These are phyloP conservation scores for Pollenia angustigena DNA, from an alignment of 2,888 invertebrate species.

Conservation along the genomic window DNA sequence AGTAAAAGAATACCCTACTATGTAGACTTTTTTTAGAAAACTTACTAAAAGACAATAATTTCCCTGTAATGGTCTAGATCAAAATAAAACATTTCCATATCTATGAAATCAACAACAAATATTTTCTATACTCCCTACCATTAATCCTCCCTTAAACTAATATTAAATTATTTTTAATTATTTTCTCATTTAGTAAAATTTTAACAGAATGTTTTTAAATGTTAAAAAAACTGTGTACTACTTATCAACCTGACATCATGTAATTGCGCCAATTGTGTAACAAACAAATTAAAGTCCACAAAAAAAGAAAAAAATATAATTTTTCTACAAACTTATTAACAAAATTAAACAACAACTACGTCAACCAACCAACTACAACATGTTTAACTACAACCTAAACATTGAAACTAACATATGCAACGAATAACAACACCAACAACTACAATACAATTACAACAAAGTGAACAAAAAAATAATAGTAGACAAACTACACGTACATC, in stretches of 20 bases:
- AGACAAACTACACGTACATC: conserved; percentile 79
- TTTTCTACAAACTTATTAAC: conserved; percentile 66
- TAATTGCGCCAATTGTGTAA: conserved; percentile 61
- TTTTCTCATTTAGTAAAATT: not conserved
- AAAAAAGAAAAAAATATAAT: conserved; percentile 28
- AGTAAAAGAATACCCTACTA: no score
- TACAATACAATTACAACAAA: conserved; percentile 50
- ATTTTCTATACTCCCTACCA: no score
- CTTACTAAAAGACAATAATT: no score
- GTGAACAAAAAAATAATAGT: conserved; percentile 53
- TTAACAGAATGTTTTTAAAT: conserved; percentile 22
- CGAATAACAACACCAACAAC: conserved; percentile 49
- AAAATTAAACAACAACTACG: conserved; percentile 72
- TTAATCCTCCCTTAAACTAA: not conserved
- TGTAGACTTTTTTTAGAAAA: no score
- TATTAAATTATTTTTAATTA: not conserved
- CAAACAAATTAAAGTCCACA: conserved; percentile 57
- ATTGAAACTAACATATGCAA: conserved; percentile 58
- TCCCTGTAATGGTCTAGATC: no score
- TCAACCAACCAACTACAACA: conserved; percentile 61
- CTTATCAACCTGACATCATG: conserved; percentile 65
- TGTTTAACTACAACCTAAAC: conserved; percentile 67
- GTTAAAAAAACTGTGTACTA: conserved; percentile 24
- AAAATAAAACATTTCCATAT: no score
- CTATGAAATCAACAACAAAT: no score